Evolutionary conservation across 2,797 vertebrate genomes (phyloP).

Genomic region (Cuculus canorus): DNA sequence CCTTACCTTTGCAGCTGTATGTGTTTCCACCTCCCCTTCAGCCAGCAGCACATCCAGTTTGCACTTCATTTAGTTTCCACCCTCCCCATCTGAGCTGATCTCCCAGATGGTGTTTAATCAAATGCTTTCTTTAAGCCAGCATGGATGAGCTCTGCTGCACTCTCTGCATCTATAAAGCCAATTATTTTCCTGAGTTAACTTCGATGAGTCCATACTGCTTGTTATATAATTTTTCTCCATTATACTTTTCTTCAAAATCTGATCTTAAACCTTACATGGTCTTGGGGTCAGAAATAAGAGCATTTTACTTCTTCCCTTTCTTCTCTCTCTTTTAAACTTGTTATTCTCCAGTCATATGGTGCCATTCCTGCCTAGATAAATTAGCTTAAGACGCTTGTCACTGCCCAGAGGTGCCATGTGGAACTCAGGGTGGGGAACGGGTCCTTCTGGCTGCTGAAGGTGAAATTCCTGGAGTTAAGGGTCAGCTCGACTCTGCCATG

Average conservation of each 20-base stretch:
- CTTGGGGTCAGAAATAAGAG: background rate
- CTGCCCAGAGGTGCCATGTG: background rate
- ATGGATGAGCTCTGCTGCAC: background rate
- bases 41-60: background rate
- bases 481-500: background rate
- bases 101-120: background rate
- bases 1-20: background rate
- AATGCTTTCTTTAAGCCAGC: background rate
- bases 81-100: background rate
- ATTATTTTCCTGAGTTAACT: background rate
- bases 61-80: background rate
- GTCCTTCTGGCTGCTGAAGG: background rate
- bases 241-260: background rate
- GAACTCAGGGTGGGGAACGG: background rate
- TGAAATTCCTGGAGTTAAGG: background rate
- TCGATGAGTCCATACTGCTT: background rate
- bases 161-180: background rate
- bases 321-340: background rate
- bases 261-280: background rate
- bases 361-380: background rate
- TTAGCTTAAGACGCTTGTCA: background rate
- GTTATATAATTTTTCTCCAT: background rate
- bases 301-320: background rate
- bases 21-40: background rate
- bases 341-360: background rate